Conservation (phyloP, 2,113 vertebrate species). For the Sinocyclocheilus anshuiensis region DNA sequence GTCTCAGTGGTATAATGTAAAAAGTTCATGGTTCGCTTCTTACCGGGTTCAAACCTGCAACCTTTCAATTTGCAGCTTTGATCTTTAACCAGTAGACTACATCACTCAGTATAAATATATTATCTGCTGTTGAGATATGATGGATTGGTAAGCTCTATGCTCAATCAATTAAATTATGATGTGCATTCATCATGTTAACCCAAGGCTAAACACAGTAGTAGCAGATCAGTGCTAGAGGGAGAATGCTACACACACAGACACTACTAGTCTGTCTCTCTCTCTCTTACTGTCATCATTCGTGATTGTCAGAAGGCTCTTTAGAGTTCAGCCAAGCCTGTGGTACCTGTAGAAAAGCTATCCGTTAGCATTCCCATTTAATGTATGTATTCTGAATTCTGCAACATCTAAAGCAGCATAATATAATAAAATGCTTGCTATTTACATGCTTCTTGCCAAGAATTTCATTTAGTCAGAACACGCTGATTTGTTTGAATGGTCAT, state of each 20-base stretch:
- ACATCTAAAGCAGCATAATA: neutral
- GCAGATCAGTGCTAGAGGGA: neutral
- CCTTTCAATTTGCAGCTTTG: neutral
- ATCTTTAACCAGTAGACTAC: neutral
- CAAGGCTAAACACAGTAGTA: neutral
- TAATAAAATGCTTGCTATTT: neutral
- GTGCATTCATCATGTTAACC: constrained; percentile 26
- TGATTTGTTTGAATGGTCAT: neutral
- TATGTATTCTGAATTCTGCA: neutral
- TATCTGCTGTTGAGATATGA: constrained; percentile 4
- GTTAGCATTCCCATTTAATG: neutral
- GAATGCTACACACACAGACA: neutral
- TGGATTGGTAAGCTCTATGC: neutral
- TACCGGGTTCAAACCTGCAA: neutral
- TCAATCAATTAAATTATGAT: neutral
- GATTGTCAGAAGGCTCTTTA: neutral
- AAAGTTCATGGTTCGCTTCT: neutral
- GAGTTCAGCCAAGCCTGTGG: neutral
- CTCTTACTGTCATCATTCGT: neutral
- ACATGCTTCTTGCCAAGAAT: neutral
- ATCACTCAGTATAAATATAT: neutral
- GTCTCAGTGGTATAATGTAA: neutral
- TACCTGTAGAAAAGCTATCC: neutral
- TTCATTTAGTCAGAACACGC: neutral
- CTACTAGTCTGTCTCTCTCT: neutral